Evolutionary conservation across 2,888 invertebrate genomes (phyloP).

Genomic region (Caenorhabditis virilis): DNA sequence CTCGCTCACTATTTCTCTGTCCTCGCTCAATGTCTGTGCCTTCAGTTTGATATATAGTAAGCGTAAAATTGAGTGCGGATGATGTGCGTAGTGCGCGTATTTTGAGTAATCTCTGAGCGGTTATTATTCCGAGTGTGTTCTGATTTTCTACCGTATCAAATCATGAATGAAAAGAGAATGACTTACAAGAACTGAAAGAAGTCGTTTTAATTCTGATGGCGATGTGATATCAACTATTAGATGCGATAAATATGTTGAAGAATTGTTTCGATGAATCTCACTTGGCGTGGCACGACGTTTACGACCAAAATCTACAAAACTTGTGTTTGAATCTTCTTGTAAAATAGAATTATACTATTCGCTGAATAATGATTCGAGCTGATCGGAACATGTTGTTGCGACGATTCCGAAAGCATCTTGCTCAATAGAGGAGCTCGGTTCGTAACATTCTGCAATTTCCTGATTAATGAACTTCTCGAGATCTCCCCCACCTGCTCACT

Average conservation of each 20-base stretch:
- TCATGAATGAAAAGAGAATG: not conserved
- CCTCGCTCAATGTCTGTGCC: conserved; percentile 20
- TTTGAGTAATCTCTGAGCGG: not conserved
- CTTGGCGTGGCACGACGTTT: conserved; percentile 11
- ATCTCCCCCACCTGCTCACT: too few relatives aligned
- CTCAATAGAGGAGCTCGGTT: not conserved
- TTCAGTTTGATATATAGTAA: not conserved
- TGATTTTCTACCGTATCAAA: too few relatives aligned
- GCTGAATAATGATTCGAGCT: too few relatives aligned
- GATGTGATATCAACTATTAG: conserved; percentile 36
- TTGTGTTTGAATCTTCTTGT: not conserved
- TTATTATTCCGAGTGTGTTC: not conserved
- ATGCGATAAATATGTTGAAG: conserved; percentile 32
- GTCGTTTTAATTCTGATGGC: conserved; percentile 28
- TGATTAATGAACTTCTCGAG: too few relatives aligned
- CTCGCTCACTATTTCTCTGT: conserved; percentile 33
- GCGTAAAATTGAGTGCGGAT: conserved; percentile 2
- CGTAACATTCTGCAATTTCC: too few relatives aligned
- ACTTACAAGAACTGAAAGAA: conserved; percentile 33
- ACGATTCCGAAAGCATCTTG: not conserved
- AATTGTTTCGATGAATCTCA: too few relatives aligned
- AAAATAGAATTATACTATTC: too few relatives aligned
- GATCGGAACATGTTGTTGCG: too few relatives aligned
- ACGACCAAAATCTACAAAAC: not conserved
- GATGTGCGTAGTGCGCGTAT: not conserved